These are phyloP conservation scores for Hippoglossus stenolepis DNA, from an alignment of 2,113 vertebrate genomes.

Conservation along the genomic window DNA sequence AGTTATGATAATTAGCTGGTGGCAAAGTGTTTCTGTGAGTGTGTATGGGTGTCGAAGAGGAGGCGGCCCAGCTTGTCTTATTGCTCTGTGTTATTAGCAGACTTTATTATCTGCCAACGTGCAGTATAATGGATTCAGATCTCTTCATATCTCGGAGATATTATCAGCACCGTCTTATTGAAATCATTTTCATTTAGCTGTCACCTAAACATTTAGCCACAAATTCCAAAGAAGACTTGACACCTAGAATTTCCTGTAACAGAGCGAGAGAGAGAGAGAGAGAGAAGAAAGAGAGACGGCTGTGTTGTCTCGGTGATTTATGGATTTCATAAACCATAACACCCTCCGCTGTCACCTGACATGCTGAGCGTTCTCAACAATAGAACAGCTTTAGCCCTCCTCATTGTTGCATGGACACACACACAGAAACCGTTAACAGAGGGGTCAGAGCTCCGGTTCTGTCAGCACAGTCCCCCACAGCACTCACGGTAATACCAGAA, in stretches of 20 bases:
- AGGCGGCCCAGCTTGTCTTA: constrained; percentile 45
- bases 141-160: constrained; percentile 58
- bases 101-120: constrained; percentile 73
- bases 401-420: constrained; percentile 39
- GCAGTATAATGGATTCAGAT: constrained; percentile 69
- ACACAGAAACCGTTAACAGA: neutral
- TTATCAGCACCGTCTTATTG: constrained; percentile 69
- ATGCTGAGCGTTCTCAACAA: constrained; percentile 62
- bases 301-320: constrained; percentile 80
- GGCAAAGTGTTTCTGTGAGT: constrained; percentile 55
- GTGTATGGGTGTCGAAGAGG: constrained; percentile 41
- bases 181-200: constrained; percentile 76
- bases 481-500: constrained; percentile 66
- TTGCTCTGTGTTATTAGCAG: constrained; percentile 66
- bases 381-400: constrained; percentile 64
- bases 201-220: constrained; percentile 70
- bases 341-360: constrained; percentile 69
- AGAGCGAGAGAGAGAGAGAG: constrained; percentile 46
- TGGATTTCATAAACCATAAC: constrained; percentile 82
- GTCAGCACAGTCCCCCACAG: constrained; percentile 63
- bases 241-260: constrained; percentile 73
- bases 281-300: constrained; percentile 62
- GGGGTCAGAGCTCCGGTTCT: constrained; percentile 64
- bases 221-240: constrained; percentile 68
- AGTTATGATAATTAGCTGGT: constrained; percentile 69